Base-by-base conservation (phyloP, 1,140 invertebrate species). In the Rhopalosiphum maidis region DNA sequence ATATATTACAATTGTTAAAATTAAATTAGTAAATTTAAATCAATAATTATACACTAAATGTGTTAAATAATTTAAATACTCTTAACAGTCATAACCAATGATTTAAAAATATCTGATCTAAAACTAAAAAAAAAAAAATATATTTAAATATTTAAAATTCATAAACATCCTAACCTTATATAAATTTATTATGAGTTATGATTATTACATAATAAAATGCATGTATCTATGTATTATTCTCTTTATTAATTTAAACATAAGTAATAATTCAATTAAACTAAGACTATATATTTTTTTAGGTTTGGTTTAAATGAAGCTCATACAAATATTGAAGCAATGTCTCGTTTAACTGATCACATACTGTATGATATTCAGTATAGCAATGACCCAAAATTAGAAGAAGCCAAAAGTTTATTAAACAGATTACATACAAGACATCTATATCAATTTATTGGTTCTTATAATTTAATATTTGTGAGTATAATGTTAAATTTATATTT, bases 291-390 rank as follows among this genome's bases (percentile, higher is more conserved):
- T 15, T 82, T 90, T 83, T 82, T 54, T 77, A 94, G 94, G 54
- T 93, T 83, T 85, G n/a, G 21, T 30, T 91, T 94, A 46, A 93
- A 91, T 51, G 92, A 94, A 93, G 94, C 90, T 46, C 94, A 94
- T 86, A 93, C 85, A 54, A 94, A 93, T 88, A 86, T 83, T 46
- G 92, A 94, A 48, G 93, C 93, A 18, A 82, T 94, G 54, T 82
- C 89, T 89, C 54, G 77, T 92, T 90, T 94, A 37, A 94, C 94
- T 23, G 94, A 94, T 88, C 94, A 94, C 60, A 93, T 94, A 77
- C 77, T 94, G 7, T 93, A 90, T 93, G 51, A 89, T 37, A 94
- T 94, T 46, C 68, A 91, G 46, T 94, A 94, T 87, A 90, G 89
- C 46, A 8, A 85, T 54, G 91, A 93, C 22, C 91, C 91, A 22